phyloP scores from a whole-genome alignment of 2,113 vertebrate species.

The Falcunculus frontatus region DNA sequence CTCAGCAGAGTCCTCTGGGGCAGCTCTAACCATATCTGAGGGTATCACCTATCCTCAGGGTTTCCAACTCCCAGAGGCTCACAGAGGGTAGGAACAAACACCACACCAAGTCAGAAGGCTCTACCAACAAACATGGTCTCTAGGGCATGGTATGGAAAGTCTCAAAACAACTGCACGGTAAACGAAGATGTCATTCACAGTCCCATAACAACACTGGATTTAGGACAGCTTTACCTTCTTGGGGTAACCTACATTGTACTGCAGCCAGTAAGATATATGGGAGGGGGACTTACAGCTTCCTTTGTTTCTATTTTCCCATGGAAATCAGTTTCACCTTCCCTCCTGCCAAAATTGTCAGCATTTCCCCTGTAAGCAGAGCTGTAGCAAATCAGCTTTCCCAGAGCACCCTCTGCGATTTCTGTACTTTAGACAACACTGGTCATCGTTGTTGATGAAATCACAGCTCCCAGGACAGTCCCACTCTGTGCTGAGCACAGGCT shows the following conservation, averaged over 20 bases:
- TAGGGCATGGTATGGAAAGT: rapidly evolving
- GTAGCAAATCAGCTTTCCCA: neutral
- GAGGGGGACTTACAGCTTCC: neutral
- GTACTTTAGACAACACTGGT: neutral
- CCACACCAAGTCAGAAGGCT: neutral
- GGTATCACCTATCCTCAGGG: neutral
- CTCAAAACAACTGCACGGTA: neutral
- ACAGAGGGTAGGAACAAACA: rapidly evolving
- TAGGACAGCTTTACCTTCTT: neutral
- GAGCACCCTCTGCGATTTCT: neutral
- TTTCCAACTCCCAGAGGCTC: neutral
- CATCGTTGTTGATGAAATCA: neutral
- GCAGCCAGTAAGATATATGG: neutral
- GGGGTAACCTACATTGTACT: neutral
- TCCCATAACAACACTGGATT: neutral
- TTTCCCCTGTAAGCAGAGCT: neutral
- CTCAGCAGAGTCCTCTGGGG: neutral
- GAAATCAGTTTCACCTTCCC: neutral
- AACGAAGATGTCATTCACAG: neutral
- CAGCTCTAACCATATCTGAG: neutral
- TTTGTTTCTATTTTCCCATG: neutral
- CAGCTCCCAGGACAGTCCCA: neutral
- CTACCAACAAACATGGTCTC: neutral
- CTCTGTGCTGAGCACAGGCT: neutral
- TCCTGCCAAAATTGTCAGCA: neutral